Evolutionary conservation across 2,888 invertebrate species (phyloP), one percentile per base, ranked within the genome.

Genomic region (Galerucella calmariensis): DNA sequence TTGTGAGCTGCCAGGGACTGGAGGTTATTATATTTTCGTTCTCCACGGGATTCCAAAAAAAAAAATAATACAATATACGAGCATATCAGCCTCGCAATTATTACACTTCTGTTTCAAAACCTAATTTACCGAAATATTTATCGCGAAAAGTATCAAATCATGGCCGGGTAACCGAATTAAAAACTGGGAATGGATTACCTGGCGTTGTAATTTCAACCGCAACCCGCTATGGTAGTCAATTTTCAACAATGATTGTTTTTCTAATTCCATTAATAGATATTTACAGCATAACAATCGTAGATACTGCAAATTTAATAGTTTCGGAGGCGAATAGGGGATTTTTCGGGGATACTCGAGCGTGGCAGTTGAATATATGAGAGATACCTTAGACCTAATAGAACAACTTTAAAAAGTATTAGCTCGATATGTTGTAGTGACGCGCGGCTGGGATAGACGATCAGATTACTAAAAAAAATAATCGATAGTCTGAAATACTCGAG

Each of bases 61-160:
- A 14, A 51, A 63, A 63, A 63, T 46, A 63, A n/a, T 20, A 46
- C 46, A 46, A 11, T 11, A 20, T 20, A 41, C 35, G 35, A 16
- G 35, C 27, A 63, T 46, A 27, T 16, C 63, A 46, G 16, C 4
- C 63, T 46, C 6, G 44, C 46, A 65, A 65, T 65, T 65, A 65
- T 65, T 65, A 65, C 63, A 12, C 12, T 65, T 65, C 46, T 65
- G 46, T 65, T 65, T 44, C 46, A 46, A 65, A 65, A 65, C 46
- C 63, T 46, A 65, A 65, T 65, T 65, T 65, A 48, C 20, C 63
- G 63, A 65, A 65, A 65, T 46, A 65, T 65, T 65, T 46, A 65
- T 65, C 63, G 6, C 63, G 63, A 46, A 46, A 65, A 27, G 46
- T 65, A 65, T 65, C 63, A 65, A 65, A 65, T 65, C 63, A 65